Evolutionary conservation across 2,113 vertebrate genomes (phyloP).

Genomic region (Stigmatopora argus): DNA sequence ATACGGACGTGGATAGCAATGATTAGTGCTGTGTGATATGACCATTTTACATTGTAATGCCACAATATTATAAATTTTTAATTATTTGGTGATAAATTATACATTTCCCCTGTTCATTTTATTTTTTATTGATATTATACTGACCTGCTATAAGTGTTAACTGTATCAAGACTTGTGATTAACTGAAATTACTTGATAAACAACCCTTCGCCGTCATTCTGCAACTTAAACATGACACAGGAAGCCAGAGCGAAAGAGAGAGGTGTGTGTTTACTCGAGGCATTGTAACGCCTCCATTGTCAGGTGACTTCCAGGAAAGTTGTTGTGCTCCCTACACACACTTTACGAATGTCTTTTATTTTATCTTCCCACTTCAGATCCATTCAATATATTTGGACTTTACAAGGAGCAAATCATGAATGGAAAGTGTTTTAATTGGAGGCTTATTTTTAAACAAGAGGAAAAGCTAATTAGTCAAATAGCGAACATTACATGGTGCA

Average conservation of each 20-base stretch:
- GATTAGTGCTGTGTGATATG: no score
- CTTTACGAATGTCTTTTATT: background rate
- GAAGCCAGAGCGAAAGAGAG: conserved; percentile 14
- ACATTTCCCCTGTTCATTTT: no score
- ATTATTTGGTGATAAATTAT: no score
- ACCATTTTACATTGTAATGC: no score
- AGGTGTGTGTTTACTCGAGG: conserved; percentile 47
- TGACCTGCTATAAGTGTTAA: no score
- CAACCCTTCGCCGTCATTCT: background rate
- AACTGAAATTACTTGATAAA: background rate
- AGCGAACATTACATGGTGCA: background rate
- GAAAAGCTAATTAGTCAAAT: background rate
- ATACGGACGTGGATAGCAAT: no score
- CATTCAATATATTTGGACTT: background rate
- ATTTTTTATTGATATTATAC: no score
- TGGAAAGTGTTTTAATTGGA: background rate
- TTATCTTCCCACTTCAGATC: background rate
- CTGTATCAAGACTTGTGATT: background rate
- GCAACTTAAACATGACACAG: conserved; percentile 1
- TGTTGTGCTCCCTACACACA: conserved; percentile 31
- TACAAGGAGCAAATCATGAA: background rate
- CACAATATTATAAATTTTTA: no score
- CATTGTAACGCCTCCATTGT: conserved; percentile 52
- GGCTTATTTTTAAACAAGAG: background rate
- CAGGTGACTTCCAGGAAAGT: conserved; percentile 66